Conservation (phyloP, 2,113 vertebrate genomes). For the Cichladusa arquata region DNA sequence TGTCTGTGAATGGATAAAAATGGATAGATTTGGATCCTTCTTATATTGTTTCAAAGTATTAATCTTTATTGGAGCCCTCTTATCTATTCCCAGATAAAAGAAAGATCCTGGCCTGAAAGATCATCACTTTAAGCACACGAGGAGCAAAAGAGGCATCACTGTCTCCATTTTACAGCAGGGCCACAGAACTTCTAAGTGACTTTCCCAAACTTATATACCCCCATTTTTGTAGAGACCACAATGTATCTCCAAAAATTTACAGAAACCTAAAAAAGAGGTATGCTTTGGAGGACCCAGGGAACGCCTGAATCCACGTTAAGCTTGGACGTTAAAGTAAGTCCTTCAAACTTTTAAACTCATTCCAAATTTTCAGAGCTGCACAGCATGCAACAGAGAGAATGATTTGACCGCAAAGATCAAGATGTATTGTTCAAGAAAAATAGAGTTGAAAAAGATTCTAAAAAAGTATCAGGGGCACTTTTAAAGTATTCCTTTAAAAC, state of each 20-base stretch:
- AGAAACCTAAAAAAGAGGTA: not conserved
- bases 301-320: not conserved
- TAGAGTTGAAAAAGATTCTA: constrained; percentile 27
- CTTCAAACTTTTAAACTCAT: constrained; percentile 34
- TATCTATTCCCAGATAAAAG: not conserved
- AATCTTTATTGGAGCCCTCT: not conserved
- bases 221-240: not conserved
- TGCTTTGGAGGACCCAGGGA: not conserved
- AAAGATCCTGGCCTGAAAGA: not conserved
- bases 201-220: not conserved
- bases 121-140: not conserved
- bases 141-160: not conserved
- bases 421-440: constrained; percentile 64
- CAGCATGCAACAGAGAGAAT: constrained; percentile 34
- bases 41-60: not conserved
- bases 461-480: constrained; percentile 41
- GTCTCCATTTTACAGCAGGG: not conserved
- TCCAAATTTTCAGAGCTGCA: constrained; percentile 47
- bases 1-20: not conserved
- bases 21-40: not conserved
- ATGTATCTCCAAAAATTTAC: not conserved
- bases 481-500: constrained; percentile 37
- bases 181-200: not conserved
- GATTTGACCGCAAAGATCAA: constrained; percentile 44
- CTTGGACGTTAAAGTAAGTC: not conserved